phyloP scores from a whole-genome alignment of 2,888 invertebrate species.

The Lysandra bellargus region DNA sequence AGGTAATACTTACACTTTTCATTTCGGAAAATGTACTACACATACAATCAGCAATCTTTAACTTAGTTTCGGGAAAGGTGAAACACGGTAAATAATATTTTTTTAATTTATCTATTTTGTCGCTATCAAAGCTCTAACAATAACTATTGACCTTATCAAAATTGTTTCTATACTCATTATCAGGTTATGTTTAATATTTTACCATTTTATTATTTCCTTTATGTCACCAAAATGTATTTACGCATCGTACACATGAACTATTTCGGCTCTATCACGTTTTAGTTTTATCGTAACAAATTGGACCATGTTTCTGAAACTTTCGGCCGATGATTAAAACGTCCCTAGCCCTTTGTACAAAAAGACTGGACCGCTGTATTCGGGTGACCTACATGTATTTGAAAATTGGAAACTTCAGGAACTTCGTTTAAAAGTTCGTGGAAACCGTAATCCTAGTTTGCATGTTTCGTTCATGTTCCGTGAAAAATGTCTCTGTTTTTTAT shows the following conservation, averaged over 20 bases:
- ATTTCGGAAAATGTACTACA: too few species aligned
- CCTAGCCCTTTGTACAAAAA: not conserved
- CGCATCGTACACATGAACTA: not conserved
- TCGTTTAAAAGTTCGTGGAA: not conserved
- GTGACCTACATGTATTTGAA: not conserved
- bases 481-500: not conserved
- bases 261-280: not conserved
- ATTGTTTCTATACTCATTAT: not conserved
- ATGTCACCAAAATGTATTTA: not conserved
- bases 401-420: not conserved
- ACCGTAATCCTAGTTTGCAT: not conserved
- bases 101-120: too few species aligned
- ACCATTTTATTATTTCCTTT: not conserved
- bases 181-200: not conserved
- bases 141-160: not conserved
- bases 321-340: not conserved
- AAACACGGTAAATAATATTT: too few species aligned
- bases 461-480: not conserved
- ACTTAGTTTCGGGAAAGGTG: too few species aligned
- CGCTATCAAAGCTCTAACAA: too few species aligned
- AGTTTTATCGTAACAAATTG: constrained; percentile 6
- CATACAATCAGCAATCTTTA: too few species aligned
- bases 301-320: not conserved
- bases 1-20: too few species aligned
- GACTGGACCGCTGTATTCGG: not conserved